Evolutionary conservation across 2,888 invertebrate species (phyloP).

Genomic region (Parnassius smintheus): DNA sequence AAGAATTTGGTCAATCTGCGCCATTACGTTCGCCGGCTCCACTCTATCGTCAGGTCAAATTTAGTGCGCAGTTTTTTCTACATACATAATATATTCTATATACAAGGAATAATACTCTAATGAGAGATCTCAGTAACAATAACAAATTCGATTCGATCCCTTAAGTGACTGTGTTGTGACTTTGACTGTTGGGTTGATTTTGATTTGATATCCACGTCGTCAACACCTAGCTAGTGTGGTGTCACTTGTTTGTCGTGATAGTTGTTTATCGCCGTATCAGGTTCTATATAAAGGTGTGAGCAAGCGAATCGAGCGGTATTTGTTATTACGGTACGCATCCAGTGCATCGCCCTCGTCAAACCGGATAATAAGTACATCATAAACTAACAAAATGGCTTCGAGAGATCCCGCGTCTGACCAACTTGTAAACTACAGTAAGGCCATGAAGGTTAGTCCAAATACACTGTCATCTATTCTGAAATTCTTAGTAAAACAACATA

Average conservation of each 20-base stretch:
- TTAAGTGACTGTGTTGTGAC: too few species aligned
- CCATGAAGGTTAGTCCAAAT: conserved; percentile 74
- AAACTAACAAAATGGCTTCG: conserved; percentile 58
- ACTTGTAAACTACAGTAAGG: conserved; percentile 82
- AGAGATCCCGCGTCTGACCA: conserved; percentile 84
- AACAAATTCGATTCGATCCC: too few species aligned
- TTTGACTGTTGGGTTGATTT: background rate
- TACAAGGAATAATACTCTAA: too few species aligned
- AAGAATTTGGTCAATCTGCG: too few species aligned
- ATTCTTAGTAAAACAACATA: too few species aligned
- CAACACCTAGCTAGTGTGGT: conserved; percentile 22
- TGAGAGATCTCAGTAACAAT: too few species aligned
- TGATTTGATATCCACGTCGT: background rate
- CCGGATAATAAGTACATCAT: conserved; percentile 5
- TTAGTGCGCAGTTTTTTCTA: too few species aligned
- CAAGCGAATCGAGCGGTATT: conserved; percentile 44
- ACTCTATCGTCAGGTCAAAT: too few species aligned
- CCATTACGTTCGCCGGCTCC: too few species aligned
- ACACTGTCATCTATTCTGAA: background rate
- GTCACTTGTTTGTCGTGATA: conserved; percentile 52
- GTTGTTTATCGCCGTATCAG: conserved; percentile 53
- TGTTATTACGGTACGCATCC: conserved; percentile 53
- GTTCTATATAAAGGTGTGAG: conserved; percentile 22
- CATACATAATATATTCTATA: too few species aligned
- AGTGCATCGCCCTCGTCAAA: conserved; percentile 54